Base-by-base conservation (phyloP, 2,888 invertebrate species). In the Argyresthia goedartella region DNA sequence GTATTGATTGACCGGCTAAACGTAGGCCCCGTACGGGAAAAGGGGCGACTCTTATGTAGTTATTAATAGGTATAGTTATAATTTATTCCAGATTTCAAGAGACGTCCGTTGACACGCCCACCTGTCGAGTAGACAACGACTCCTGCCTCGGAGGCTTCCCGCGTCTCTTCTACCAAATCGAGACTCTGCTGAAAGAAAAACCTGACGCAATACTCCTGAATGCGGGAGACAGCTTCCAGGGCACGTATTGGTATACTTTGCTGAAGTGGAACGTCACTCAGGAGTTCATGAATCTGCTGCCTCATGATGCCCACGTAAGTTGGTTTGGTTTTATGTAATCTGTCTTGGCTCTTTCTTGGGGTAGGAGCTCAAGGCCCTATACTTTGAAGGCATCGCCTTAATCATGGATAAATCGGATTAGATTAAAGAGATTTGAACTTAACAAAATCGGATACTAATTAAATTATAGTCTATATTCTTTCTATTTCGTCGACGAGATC, bases 151-250 rank as follows among this genome's bases (percentile, higher is more conserved):
- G 93, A 0, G 93, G 93, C 0, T 90, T 92, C 60, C 89, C 93
- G 0, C 85, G 93, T 0, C 79, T 92, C 0, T 90, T 89, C 59
- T 75, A 88, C 16, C 88, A 89, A 50, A 87, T 91, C 15, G 76
- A 79, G 8, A 69, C 80, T 1, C 74, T 88, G 2, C 73, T 79
- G 41, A 60, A 70, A 1, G 67, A 76, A 57, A 88, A 90, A 56
- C 87, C 87, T 0, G 73, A 92, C 55, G 86, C 92, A 0, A 71
- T 96, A 15, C 89, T 94, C 39, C 73, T 96, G 52, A 94, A 95
- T 67, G 95, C 92, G 0, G 95, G 95, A 0, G 95, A 95, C 73
- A 92, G 92, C 67, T 96, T 91, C 70, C 94, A 95, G 69, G 95
- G 95, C 0, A 95, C 95, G 0, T 84, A 94, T n/a, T 95, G 94